Base-by-base conservation (phyloP, 2,797 vertebrate genomes). In the Heteromormyrus szaboi region DNA sequence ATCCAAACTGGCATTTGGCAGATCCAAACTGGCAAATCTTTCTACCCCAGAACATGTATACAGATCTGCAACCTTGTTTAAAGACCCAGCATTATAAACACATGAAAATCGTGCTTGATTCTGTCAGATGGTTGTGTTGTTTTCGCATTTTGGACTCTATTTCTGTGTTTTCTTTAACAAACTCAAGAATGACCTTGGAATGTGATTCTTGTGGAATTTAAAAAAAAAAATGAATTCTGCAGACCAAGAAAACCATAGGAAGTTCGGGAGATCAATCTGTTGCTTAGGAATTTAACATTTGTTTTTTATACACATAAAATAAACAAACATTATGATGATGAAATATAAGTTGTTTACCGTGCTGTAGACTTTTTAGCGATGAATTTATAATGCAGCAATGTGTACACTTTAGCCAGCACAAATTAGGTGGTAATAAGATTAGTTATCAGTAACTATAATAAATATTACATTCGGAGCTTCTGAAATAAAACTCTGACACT, bases 11-110 rank as follows among this genome's bases (percentile, higher is more conserved):
- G 33, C 88, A 54, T 22, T n/a, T n/a, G n/a, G n/a, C 56, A 53
- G 46, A 86, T 51, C 84, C 85, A 86, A 50, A 48, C 84, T 72
- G 33, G 33, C 88, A 68, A 65, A 48, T 87, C 41, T 65, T 84
- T 48, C 88, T 86, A 11, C 8, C 5, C 33, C 33, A 41, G 25
- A 41, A 22, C 84, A 65, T 37, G n/a, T 65, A 89, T 29, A 56
- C 88, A 89, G n/a, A 89, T 86, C 33, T 89, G 88, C 51, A 86
- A 29, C 65, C 84, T 62, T 50, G 41, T 79, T 65, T n/a, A 41
- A 37, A 37, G 46, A 29, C 8, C 17, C 83, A 51, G 2, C 17
- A 25, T 76, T 51, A 48, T 86, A 76, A 89, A 76, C 9, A 9
- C 59, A 86, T 48, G 65, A 59, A 89, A 76, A 11, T 86, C 59